These are phyloP conservation scores for Conopomorpha cramerella DNA, from an alignment of 1,140 invertebrate genomes.

Conservation along the genomic window DNA sequence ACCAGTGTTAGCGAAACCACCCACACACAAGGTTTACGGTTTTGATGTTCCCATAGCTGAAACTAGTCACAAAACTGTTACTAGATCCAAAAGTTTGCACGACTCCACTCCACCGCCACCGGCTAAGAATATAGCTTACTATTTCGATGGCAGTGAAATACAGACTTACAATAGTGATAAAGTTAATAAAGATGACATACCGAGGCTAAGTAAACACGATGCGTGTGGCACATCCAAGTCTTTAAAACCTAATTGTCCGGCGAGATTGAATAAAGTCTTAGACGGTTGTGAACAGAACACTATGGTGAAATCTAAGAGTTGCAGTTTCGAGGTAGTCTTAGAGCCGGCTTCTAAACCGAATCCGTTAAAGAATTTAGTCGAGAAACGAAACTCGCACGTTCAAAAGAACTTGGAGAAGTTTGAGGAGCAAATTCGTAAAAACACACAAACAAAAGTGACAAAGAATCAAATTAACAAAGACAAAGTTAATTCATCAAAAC, in stretches of 20 bases:
- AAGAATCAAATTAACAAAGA: slow-evolving; percentile 58
- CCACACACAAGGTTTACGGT: slow-evolving; percentile 32
- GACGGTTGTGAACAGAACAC: slow-evolving; percentile 42
- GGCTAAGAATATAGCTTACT: slow-evolving; percentile 61
- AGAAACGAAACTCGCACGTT: slow-evolving; percentile 54
- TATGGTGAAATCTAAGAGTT: slow-evolving; percentile 56
- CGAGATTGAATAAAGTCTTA: slow-evolving; percentile 50
- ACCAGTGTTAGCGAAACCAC: slow-evolving; percentile 16
- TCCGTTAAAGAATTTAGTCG: slow-evolving; percentile 48
- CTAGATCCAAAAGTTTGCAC: slow-evolving; percentile 51
- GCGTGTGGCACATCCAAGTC: slow-evolving; percentile 56
- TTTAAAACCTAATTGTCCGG: slow-evolving; percentile 41
- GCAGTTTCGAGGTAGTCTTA: slow-evolving; percentile 56
- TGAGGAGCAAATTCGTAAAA: slow-evolving; percentile 54
- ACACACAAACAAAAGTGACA: slow-evolving; percentile 53
- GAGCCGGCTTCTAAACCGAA: slow-evolving; percentile 50
- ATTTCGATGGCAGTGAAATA: slow-evolving; percentile 57
- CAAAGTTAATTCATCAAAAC: slow-evolving; percentile 40
- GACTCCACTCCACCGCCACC: slow-evolving; percentile 36
- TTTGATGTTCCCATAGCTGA: slow-evolving; percentile 34
- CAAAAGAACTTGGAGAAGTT: slow-evolving; percentile 60
- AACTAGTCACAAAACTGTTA: slow-evolving; percentile 44
- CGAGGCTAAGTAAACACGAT: slow-evolving; percentile 56
- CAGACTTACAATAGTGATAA: slow-evolving; percentile 38
- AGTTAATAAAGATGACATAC: slow-evolving; percentile 55